phyloP scores from a whole-genome alignment of 2,113 vertebrate genomes.

The Callopanchax toddi region DNA sequence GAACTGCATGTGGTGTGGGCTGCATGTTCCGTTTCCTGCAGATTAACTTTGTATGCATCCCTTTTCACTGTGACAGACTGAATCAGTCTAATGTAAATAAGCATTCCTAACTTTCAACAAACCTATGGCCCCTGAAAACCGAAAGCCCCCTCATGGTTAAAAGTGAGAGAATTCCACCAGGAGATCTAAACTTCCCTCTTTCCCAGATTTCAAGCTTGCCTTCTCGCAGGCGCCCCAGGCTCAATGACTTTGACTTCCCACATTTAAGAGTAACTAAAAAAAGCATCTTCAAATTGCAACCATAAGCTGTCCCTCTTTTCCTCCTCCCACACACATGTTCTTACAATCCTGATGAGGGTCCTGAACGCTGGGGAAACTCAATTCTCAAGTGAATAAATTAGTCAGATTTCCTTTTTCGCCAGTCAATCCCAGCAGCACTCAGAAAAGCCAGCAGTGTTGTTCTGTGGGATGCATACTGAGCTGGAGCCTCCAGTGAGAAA shows the following conservation, averaged over 20 bases:
- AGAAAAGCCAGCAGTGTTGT: conserved; percentile 32
- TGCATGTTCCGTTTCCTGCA: conserved; percentile 78
- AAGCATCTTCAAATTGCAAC: conserved; percentile 83
- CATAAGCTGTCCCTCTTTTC: conserved; percentile 72
- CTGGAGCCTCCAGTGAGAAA: conserved; percentile 34
- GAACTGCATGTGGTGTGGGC: conserved; percentile 72
- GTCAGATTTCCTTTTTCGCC: conserved; percentile 52
- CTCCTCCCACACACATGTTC: conserved; percentile 49
- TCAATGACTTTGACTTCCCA: conserved; percentile 80
- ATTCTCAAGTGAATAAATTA: conserved; percentile 37
- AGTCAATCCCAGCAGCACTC: conserved; percentile 32
- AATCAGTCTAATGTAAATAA: conserved; percentile 79
- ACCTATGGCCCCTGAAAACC: conserved; percentile 56
- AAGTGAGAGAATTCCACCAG: conserved; percentile 74
- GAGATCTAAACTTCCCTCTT: conserved; percentile 65
- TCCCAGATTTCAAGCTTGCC: conserved; percentile 56
- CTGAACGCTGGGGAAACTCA: conserved; percentile 58
- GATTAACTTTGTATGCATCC: conserved; percentile 68
- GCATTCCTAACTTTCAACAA: conserved; percentile 72
- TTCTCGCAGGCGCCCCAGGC: conserved; percentile 75
- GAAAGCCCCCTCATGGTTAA: conserved; percentile 44
- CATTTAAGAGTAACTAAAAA: conserved; percentile 83
- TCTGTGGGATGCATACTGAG: conserved; percentile 47
- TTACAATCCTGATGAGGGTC: conserved; percentile 54
- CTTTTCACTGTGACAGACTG: conserved; percentile 70